A percentile compares a stretch with the other conserved stretches of the same genome.
Conservation (phyloP, 2,888 invertebrate species). For the Athalia cordata region DNA sequence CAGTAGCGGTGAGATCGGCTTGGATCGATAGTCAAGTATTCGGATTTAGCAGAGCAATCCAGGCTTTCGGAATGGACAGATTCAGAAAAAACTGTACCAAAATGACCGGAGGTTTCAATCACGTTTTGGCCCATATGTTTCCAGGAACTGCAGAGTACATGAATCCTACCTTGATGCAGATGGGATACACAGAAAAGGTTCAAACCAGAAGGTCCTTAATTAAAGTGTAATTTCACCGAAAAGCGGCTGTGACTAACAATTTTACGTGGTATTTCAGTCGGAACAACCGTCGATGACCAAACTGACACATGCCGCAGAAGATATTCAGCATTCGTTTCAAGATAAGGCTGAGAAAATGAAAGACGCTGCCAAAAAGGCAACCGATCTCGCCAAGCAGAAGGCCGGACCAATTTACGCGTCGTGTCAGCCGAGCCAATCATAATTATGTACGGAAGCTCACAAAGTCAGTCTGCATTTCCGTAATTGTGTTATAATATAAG, state of each 20-base stretch:
- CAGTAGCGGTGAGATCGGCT: conserved; percentile 87
- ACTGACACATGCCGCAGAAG: conserved; percentile 66
- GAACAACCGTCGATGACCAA: conserved; percentile 62
- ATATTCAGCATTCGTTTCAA: conserved; percentile 67
- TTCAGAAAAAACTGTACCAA: conserved; percentile 91
- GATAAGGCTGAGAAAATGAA: conserved; percentile 80
- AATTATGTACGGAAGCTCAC: conserved; percentile 50
- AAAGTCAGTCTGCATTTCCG: no score
- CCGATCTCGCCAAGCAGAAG: conserved; percentile 83
- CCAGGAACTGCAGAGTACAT: conserved; percentile 73
- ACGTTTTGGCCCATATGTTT: conserved; percentile 86
- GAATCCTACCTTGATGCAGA: conserved; percentile 66
- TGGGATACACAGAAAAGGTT: conserved; percentile 58
- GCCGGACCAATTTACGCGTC: conserved; percentile 73
- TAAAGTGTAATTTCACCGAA: neutral
- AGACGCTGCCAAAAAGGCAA: conserved; percentile 87
- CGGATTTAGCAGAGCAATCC: conserved; percentile 91
- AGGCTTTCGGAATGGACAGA: conserved; percentile 91
- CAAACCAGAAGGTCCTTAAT: conserved; percentile 49
- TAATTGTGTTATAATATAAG: no score
- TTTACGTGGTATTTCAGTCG: conserved; percentile 53
- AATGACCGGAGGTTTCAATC: conserved; percentile 90
- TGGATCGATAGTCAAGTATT: conserved; percentile 93
- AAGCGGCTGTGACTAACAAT: neutral
- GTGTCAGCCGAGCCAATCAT: conserved; percentile 69